Base-by-base conservation (phyloP, 2,797 vertebrate genomes). In the Capromys pilorides region DNA sequence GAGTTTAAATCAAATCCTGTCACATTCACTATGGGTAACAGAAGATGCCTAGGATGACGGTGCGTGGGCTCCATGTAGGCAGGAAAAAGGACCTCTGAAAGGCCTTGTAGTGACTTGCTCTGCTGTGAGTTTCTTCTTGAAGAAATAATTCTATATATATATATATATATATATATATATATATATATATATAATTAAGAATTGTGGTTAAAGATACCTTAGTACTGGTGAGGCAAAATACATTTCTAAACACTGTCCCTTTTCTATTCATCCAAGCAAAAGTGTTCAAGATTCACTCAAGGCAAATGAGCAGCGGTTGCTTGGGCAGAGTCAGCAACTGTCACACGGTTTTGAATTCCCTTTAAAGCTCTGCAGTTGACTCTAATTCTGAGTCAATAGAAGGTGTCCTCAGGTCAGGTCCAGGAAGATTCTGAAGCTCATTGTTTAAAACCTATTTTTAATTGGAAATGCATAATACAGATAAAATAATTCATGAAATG, bases 371-470 rank as follows among this genome's bases (percentile, higher is more conserved):
- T 61, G 26, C 11, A 49, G 73, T 80, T 94, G 71, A 83, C 90
- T 93, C 77, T 81, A 59, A 67, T 78, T 94, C 75, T 71, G 62
- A 94, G 45, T 95, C 86, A 66, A n/a, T 77, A 83, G 57, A 94
- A 86, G 66, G 61, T 45, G 66, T 81, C 49, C 19, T 86, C 61
- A 51, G 69, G 62, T 61, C 24, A 21, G 73, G 79, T 84, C 87
- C 88, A 67, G 91, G 84, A 84, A 94, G 92, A 61, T 41, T 62
- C 83, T 90, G 67, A 85, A 79, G 67, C 57, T 93, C 39, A n/a
- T 77, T 54, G 81, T 90, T 95, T 90, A 91, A 96, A 92, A 86
- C 22, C 59, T 49, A 80, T 82, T 83, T 94, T 86, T n/a, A 77
- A 92, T 51, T 77, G 57, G 41, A 92, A 88, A 28, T 88, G 39